Evolutionary conservation across 2,113 vertebrate genomes (phyloP).

Genomic region (Nothobranchius furzeri): DNA sequence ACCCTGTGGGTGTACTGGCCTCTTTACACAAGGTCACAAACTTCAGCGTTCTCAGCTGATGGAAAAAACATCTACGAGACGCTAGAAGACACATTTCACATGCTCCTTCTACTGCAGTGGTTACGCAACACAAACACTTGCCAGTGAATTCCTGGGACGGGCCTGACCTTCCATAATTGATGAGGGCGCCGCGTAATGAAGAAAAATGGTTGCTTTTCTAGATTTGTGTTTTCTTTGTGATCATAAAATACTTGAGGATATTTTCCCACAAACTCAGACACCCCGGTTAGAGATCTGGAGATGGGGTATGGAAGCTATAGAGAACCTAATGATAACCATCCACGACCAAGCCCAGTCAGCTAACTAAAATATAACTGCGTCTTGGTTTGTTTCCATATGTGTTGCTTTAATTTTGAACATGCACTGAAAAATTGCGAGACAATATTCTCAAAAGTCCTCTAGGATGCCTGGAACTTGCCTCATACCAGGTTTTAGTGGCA

Average conservation of each 20-base stretch:
- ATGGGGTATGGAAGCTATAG: too few species aligned
- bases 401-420: too few species aligned
- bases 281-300: neutral
- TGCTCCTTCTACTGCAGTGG: slow-evolving; percentile 43
- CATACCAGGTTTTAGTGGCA: too few species aligned
- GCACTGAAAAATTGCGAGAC: too few species aligned
- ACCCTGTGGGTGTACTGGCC: slow-evolving; percentile 18
- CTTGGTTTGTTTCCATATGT: too few species aligned
- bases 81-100: slow-evolving; percentile 60
- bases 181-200: slow-evolving; percentile 1
- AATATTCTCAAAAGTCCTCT: too few species aligned
- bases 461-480: too few species aligned
- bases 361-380: too few species aligned
- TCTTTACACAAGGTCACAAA: slow-evolving; percentile 33
- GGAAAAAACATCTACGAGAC: slow-evolving; percentile 43
- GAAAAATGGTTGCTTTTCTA: neutral
- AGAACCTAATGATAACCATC: neutral
- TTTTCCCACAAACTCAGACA: slow-evolving; percentile 9
- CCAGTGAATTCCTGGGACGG: slow-evolving; percentile 35
- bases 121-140: slow-evolving; percentile 57
- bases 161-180: slow-evolving; percentile 28
- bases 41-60: slow-evolving; percentile 65
- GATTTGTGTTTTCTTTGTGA: slow-evolving; percentile 8
- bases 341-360: neutral
- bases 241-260: neutral